A percentile compares a stretch with the other conserved stretches of the same genome.
Evolutionary conservation across 2,888 invertebrate genomes (phyloP).

Genomic region (Drosophila algonquin): DNA sequence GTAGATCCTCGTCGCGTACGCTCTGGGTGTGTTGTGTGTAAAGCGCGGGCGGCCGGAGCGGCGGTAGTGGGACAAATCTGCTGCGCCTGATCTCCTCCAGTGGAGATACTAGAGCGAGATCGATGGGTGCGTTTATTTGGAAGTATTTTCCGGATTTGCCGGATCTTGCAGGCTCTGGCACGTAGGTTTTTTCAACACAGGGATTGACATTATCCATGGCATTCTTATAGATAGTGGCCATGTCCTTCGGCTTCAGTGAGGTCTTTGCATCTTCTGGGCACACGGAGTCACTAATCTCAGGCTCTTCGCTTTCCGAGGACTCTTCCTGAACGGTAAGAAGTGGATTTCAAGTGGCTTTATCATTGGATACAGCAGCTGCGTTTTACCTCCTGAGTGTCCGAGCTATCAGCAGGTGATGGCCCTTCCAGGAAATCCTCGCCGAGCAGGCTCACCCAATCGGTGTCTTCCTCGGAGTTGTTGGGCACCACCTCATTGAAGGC

Average conservation of each 20-base stretch:
- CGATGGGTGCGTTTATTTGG: background rate
- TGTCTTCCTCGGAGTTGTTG: conserved; percentile 18
- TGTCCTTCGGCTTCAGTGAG: conserved; percentile 6
- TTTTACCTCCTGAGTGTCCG: conserved; percentile 77
- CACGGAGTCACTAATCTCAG: background rate
- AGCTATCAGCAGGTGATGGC: background rate
- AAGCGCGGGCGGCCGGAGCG: conserved; percentile 29
- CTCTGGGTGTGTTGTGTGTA: conserved; percentile 43
- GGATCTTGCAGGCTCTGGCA: background rate
- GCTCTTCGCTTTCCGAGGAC: conserved; percentile 62
- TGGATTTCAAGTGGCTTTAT: background rate
- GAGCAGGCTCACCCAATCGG: conserved; percentile 56
- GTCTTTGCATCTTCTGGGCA: background rate
- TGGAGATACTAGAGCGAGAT: background rate
- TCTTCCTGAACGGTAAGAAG: conserved; percentile 69
- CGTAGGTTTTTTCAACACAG: background rate
- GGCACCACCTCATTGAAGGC: too few relatives aligned
- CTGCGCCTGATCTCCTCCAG: background rate
- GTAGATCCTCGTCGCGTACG: conserved; percentile 69
- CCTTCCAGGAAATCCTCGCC: conserved; percentile 66
- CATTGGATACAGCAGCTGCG: background rate
- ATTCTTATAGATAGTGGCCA: conserved; percentile 6
- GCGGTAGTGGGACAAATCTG: conserved; percentile 12
- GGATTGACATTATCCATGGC: background rate
- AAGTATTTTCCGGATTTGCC: background rate